Conservation (phyloP, 2,888 invertebrate species). For the Dolichomitus sp. region DNA sequence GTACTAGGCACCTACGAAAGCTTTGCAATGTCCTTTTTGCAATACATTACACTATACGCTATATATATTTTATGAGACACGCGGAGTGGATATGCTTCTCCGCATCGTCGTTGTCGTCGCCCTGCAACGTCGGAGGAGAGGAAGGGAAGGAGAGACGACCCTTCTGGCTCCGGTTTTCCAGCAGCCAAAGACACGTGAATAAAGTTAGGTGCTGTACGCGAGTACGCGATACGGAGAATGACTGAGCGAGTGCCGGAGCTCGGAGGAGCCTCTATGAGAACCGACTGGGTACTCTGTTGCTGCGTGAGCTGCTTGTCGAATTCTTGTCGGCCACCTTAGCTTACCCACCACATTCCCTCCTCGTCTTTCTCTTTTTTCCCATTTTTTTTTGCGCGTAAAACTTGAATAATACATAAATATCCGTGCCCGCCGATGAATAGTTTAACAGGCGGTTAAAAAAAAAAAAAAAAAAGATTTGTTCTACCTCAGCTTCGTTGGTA, state of each 20-base stretch:
- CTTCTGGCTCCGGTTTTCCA: conserved; percentile 60
- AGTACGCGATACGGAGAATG: conserved; percentile 61
- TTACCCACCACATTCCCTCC: conserved; percentile 17
- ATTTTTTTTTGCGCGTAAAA: conserved; percentile 21
- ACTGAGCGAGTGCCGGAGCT: conserved; percentile 59
- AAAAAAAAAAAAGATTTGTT: neutral
- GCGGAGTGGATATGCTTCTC: conserved; percentile 65
- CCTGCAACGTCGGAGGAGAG: conserved; percentile 29
- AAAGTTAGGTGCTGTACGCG: conserved; percentile 71
- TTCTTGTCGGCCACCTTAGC: conserved; percentile 45
- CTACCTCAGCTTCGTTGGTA: neutral
- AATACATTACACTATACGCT: conserved; percentile 75
- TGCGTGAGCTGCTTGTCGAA: conserved; percentile 73
- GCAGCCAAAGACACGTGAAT: conserved; percentile 77
- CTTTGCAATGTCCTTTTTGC: conserved; percentile 75
- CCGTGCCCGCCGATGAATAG: conserved; percentile 56
- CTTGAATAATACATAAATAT: conserved; percentile 68
- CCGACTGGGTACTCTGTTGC: conserved; percentile 49
- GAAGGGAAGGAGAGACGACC: conserved; percentile 51
- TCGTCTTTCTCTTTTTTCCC: neutral
- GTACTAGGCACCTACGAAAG: conserved; percentile 41
- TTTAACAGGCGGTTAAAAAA: conserved; percentile 24
- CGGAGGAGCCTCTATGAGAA: conserved; percentile 20
- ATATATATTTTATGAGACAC: conserved; percentile 77
- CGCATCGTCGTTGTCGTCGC: conserved; percentile 35